Evolutionary conservation across 2,113 vertebrate genomes (phyloP), one percentile per base, ranked within the genome.

Genomic region (Myrmecophaga tridactyla): DNA sequence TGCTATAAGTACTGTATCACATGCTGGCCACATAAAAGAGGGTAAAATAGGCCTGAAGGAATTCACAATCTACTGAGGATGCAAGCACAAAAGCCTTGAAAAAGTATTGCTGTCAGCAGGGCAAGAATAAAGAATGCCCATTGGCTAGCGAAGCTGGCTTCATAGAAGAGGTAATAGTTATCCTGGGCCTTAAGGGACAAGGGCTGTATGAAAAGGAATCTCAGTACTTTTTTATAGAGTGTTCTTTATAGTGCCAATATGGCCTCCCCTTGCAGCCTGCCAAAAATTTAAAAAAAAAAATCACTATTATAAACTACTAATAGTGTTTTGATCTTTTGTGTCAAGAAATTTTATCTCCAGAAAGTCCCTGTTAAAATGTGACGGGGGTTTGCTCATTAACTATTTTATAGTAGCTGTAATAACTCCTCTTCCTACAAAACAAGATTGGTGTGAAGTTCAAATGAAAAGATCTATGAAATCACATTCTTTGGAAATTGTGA

Each of bases 271-370:
- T 69, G 14, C 10, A 13, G 77, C 29, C 14, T 82, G 4, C 4
- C 56, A 85, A 90, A 75, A 48, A 41, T 76, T 77, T 70, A 51
- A 67, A 34, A 17, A 39, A 73, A 56, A 36, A 78, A 88, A 91
- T 69, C 46, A 73, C 43, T 29, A 82, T 77, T 77, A 67, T 86
- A 93, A 92, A 4, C 53, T 76, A 56, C 23, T 51, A 94, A 76
- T 29, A 51, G 36, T 39, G 31, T 90, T 89, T 96, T 96, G 69
- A 93, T 94, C 75, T 94, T 78, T 43, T 6, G 48, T 86, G 92
- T 97, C 80, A 89, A 94, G 90, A 93, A 95, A 93, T 69, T 51
- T 83, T 78, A 70, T 80, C 87, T 95, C 46, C 86, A 91, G 60
- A 94, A 65, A 93, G 60, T 18, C 80, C 51, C 72, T n/a, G 18